These are phyloP conservation scores for Stegana nigrithorax DNA, from an alignment of 2,888 invertebrate genomes.

Conservation along the genomic window DNA sequence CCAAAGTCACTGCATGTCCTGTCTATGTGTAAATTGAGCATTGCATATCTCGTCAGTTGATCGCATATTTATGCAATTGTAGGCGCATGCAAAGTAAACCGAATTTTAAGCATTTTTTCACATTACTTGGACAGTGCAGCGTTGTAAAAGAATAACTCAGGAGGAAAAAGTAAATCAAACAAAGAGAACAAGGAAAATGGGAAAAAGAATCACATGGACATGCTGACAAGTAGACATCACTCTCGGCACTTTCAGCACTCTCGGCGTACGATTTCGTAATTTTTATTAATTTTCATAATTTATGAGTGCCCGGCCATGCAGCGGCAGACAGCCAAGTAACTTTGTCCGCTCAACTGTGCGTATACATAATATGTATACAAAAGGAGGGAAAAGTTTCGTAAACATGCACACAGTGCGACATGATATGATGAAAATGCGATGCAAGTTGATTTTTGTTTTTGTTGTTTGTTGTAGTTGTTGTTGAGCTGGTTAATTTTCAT, in stretches of 20 bases:
- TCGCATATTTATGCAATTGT: no score
- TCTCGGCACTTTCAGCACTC: conserved; percentile 31
- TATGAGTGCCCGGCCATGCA: conserved; percentile 35
- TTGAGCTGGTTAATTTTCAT: not conserved
- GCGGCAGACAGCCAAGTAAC: not conserved
- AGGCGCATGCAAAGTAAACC: no score
- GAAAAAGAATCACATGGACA: no score
- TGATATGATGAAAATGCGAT: not conserved
- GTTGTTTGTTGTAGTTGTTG: conserved; percentile 30
- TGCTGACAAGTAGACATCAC: conserved; percentile 49
- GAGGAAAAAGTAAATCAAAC: no score
- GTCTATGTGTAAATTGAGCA: no score
- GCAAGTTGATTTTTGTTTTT: conserved; percentile 24
- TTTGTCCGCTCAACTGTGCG: not conserved
- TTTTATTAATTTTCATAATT: conserved; percentile 61
- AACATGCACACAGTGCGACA: conserved; percentile 17
- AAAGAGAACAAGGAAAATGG: no score
- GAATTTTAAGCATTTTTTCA: no score
- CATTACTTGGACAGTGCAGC: no score
- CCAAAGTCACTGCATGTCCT: no score
- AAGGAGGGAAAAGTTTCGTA: no score
- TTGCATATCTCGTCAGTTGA: no score
- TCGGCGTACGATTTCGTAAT: conserved; percentile 34
- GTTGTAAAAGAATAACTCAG: no score
- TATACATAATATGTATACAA: conserved; percentile 26